Base-by-base conservation (phyloP, 2,797 vertebrate species). In the Otus scops region DNA sequence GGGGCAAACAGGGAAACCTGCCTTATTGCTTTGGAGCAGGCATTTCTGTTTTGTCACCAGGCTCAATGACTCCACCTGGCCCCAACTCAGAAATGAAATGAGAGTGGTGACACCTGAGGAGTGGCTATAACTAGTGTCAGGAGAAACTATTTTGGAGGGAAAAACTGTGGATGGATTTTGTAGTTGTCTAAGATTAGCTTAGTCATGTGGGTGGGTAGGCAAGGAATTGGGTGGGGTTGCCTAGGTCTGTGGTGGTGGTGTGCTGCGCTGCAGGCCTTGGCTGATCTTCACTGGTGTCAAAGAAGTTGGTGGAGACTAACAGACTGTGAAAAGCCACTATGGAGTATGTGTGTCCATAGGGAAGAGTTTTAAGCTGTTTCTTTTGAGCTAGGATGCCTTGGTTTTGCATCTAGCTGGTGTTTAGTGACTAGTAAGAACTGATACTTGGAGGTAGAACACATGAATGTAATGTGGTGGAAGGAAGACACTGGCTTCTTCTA, bases 191-290 rank as follows among this genome's bases (percentile, higher is more conserved):
- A 48, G 26, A 80, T 4, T 7, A 83, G 8, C 26, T 88, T 23
- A 34, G 43, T 27, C 3, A 1, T 21, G n/a, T 0, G 3, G 18
- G 4, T 56, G 21, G 17, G 30, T 63, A 56, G 61, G 60, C 23
- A 73, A 80, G n/a, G 79, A 69, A 59, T 41, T 0, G 1, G 36
- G 24, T 63, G 27, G 11, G 24, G n/a, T 38, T 60, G 32, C 30
- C 34, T 9, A 11, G n/a, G 27, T 20, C 1, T 17, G 15, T 59
- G 3, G 16, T 38, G 30, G 7, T 53, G 27, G 8, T 41, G 39
- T 48, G 12, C 8, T 48, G 32, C 47, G 54, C 60, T 93, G 68
- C 69, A 70, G 67, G 38, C 48, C 92, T 50, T 70, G 63, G 38
- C 60, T 85, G 48, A 67, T 45, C 50, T 57, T 78, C 34, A 19